phyloP scores from a whole-genome alignment of 1,140 invertebrate genomes.

The Bombus vancouverensis region DNA sequence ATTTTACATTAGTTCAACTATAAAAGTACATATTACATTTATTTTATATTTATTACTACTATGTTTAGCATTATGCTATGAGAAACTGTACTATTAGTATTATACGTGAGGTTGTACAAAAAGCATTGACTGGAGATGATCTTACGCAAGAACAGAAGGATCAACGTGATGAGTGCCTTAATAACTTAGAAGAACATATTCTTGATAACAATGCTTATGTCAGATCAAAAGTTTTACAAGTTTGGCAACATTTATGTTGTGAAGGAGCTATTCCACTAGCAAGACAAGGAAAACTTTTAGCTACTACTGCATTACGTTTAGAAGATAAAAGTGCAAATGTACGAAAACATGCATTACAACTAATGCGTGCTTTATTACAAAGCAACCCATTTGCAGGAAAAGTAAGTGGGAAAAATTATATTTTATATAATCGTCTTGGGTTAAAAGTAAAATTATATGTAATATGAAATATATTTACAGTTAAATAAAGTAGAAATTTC shows the following conservation, averaged over 20 bases:
- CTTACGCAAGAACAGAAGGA: conserved; percentile 86
- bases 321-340: conserved; percentile 90
- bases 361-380: conserved; percentile 89
- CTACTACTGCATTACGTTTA: conserved; percentile 86
- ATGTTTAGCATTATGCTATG: conserved; percentile 88
- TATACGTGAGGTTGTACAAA: conserved; percentile 89
- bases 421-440: neutral
- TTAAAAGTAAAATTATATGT: neutral
- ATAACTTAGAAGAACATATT: conserved; percentile 90
- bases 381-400: conserved; percentile 89
- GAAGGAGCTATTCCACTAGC: conserved; percentile 89
- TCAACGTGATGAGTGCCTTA: conserved; percentile 88
- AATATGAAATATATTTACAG: conserved; percentile 66
- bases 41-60: conserved; percentile 45
- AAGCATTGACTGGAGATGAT: conserved; percentile 87
- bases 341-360: conserved; percentile 89
- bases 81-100: conserved; percentile 91
- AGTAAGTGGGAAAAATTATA: conserved; percentile 77
- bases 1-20: conserved; percentile 78
- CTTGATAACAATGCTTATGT: conserved; percentile 93
- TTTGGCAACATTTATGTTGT: conserved; percentile 88
- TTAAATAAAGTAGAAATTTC: conserved; percentile 85
- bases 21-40: conserved; percentile 12
- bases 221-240: conserved; percentile 90
- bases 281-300: conserved; percentile 85